These are phyloP conservation scores for Sebastiscus tertius DNA, from an alignment of 2,797 vertebrate species.

Conservation along the genomic window DNA sequence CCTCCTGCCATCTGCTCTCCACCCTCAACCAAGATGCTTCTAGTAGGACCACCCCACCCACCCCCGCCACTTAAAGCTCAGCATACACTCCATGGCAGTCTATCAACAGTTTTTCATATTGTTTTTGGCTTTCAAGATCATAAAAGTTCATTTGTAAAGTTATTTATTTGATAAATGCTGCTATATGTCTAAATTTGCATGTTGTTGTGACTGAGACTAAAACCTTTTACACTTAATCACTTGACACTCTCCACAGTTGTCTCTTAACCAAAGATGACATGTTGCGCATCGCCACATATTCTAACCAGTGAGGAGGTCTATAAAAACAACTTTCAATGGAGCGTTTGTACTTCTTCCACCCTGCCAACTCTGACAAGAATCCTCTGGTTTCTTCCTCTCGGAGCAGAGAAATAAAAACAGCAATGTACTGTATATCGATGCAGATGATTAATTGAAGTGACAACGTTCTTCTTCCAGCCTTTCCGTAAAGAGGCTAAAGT, in stretches of 20 bases:
- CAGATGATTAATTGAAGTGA: conserved; percentile 20
- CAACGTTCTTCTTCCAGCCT: neutral
- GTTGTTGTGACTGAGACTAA: neutral
- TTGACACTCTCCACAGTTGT: neutral
- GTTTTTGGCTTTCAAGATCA: conserved; percentile 12
- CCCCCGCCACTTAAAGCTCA: conserved; percentile 19
- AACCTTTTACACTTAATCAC: neutral
- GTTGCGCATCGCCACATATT: neutral
- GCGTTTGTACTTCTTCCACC: neutral
- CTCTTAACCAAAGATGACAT: neutral
- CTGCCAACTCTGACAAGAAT: neutral
- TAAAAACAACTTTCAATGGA: neutral
- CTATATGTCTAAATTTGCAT: neutral
- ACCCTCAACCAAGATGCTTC: conserved; percentile 54
- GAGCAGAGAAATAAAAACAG: neutral
- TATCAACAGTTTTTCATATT: neutral
- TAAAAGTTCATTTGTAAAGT: conserved; percentile 4
- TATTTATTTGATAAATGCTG: neutral
- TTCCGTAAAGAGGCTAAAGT: neutral
- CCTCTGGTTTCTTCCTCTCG: neutral
- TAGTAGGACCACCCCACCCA: conserved; percentile 15
- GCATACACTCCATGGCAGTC: conserved; percentile 23
- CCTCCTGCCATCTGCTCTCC: conserved; percentile 64
- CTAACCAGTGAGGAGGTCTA: neutral
- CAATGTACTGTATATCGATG: neutral